Conservation (phyloP, 2,113 vertebrate species). For the Bos taurus region DNA sequence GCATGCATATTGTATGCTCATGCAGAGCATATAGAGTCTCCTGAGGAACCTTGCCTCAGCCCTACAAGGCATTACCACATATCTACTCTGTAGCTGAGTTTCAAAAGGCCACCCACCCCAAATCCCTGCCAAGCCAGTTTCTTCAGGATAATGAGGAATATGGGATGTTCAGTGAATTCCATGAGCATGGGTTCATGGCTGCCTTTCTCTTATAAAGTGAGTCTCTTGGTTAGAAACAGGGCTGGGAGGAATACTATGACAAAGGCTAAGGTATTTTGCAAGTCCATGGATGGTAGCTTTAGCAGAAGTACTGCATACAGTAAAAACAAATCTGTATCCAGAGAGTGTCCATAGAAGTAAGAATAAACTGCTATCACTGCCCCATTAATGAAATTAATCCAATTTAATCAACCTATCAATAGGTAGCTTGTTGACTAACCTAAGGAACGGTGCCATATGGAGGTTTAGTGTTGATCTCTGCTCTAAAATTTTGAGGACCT, state of each 20-base stretch:
- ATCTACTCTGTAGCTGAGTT: neutral
- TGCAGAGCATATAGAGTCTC: neutral
- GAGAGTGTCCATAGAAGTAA: neutral
- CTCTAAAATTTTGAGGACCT: neutral
- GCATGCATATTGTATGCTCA: neutral
- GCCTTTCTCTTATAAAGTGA: neutral
- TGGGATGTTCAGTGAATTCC: too few species aligned
- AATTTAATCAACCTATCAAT: neutral
- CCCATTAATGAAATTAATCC: neutral
- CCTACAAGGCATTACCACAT: neutral
- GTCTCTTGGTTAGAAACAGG: neutral
- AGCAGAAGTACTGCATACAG: neutral
- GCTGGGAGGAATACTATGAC: neutral
- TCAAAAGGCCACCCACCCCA: neutral
- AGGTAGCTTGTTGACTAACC: neutral
- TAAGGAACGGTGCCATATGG: neutral
- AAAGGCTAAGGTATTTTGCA: neutral
- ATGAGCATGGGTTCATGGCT: rapidly evolving
- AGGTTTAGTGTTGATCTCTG: neutral
- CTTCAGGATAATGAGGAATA: neutral
- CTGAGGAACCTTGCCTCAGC: neutral
- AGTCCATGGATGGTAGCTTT: neutral
- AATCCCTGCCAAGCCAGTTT: neutral
- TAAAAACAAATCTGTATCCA: neutral
- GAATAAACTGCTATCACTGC: neutral